Base-by-base conservation (phyloP, 1,140 invertebrate species). In the Bilobella aurantiaca region DNA sequence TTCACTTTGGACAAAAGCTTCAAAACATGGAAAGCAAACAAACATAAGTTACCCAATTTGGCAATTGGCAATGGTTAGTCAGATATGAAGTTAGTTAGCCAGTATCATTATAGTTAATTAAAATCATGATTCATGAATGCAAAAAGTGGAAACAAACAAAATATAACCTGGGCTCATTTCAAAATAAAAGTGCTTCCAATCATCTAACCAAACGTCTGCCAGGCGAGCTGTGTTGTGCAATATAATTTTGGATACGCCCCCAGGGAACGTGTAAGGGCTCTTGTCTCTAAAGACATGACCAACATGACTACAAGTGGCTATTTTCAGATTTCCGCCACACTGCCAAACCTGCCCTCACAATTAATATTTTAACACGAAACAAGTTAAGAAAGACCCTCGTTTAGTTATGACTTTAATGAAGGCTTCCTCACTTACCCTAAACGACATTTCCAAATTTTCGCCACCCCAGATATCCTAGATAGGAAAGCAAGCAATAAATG, bases 261-360 rank as follows among this genome's bases (percentile, higher is more conserved):
- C 96, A 64, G 96, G 96, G 84, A 99, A 99, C 69, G 95, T 94
- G 81, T 99, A 99, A 30, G 96, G 97, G 72, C 90, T 96, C 80
- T 98, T 96, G 84, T 99, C 97, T 73, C 96, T 85, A 83, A 99
- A 99, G 72, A 99, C 94, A 81, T 98, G 94, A 65, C 94, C 94
- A 70, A 98, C 94, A 80, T 95, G 92, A 61, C 46, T 58, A 49
- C 93, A 96, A 67, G 93, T 93, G 76, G 90, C 87, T 77, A 98
- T 96, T 84, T 96, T 93, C 82, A 97, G 83, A 73, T 84, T 87
- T 69, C 94, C 94, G 75, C 93, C 93, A 81, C 94, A 98, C 84
- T 95, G 93, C 94, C 93, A 97, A 69, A 96, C 91, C 92, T 96
- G 86, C 68, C 63, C 63, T 68, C 47, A 59, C 23, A 61, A 58